These are phyloP conservation scores for Brachionus plicatilis DNA, from an alignment of 1,140 invertebrate species.

Conservation along the genomic window DNA sequence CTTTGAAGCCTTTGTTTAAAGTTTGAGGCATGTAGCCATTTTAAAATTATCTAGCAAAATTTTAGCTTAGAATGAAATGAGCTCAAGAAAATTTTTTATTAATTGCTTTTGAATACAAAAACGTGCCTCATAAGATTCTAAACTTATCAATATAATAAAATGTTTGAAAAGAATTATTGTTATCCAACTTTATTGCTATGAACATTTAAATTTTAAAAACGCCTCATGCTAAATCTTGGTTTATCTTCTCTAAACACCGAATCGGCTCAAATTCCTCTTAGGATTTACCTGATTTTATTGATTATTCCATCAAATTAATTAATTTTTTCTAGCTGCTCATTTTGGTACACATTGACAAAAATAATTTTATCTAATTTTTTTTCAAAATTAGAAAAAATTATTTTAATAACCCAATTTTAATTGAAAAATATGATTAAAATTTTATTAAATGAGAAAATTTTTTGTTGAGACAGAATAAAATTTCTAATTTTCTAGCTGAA, in stretches of 20 bases:
- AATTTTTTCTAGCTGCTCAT: neutral
- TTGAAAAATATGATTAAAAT: neutral
- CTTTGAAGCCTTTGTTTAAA: neutral
- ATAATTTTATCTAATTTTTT: neutral
- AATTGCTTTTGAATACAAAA: neutral
- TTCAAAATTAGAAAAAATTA: neutral
- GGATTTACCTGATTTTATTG: neutral
- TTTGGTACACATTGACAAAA: neutral
- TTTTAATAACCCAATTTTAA: neutral
- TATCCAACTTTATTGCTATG: neutral
- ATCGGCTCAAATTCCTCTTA: neutral
- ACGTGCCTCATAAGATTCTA: neutral
- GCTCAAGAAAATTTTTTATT: neutral
- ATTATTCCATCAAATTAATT: neutral
- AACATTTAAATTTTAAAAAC: neutral
- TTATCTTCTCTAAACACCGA: neutral
- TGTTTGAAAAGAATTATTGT: neutral
- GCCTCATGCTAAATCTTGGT: neutral
- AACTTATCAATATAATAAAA: neutral
- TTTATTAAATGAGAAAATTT: too few species aligned
- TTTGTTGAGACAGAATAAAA: too few species aligned
- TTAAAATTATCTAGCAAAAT: neutral
- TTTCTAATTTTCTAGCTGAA: neutral
- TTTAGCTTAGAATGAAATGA: neutral
- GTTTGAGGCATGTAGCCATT: neutral